Conservation (phyloP, 2,797 vertebrate genomes). For the Gallirallus australis region DNA sequence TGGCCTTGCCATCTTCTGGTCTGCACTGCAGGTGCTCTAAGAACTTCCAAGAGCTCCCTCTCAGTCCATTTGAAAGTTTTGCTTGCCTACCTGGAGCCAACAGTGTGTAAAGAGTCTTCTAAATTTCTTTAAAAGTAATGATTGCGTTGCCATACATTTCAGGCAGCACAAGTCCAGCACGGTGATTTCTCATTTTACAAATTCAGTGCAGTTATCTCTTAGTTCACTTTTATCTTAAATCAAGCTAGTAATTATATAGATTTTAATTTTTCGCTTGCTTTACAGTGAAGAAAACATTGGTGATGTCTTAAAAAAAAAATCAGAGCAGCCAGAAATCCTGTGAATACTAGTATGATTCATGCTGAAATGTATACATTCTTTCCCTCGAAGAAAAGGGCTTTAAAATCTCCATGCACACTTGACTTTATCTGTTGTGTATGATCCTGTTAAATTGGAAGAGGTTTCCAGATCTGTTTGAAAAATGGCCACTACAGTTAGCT, state of each 20-base stretch:
- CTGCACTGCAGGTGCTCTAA: neutral
- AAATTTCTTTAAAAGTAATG: neutral
- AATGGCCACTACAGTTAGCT: constrained; percentile 83
- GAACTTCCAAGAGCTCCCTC: neutral
- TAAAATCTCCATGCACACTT: constrained; percentile 68
- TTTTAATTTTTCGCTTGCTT: constrained; percentile 14
- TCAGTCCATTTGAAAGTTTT: neutral
- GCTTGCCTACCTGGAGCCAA: constrained; percentile 24
- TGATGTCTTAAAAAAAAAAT: neutral
- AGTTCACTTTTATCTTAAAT: constrained; percentile 61
- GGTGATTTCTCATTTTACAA: constrained; percentile 39
- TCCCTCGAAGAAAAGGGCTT: constrained; percentile 53
- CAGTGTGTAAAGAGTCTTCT: constrained; percentile 13
- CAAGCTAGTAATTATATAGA: constrained; percentile 7
- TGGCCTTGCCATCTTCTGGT: neutral
- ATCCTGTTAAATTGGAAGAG: constrained; percentile 77
- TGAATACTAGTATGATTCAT: constrained; percentile 25
- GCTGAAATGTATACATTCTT: constrained; percentile 51
- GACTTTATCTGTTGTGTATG: constrained; percentile 72
- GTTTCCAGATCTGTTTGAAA: constrained; percentile 79
- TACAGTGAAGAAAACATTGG: constrained; percentile 46
- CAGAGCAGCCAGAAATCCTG: constrained; percentile 27
- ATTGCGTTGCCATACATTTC: neutral
- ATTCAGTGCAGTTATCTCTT: neutral
- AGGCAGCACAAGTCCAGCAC: neutral